Conservation (phyloP, 1,140 invertebrate species). For the Eufriesea mexicana region DNA sequence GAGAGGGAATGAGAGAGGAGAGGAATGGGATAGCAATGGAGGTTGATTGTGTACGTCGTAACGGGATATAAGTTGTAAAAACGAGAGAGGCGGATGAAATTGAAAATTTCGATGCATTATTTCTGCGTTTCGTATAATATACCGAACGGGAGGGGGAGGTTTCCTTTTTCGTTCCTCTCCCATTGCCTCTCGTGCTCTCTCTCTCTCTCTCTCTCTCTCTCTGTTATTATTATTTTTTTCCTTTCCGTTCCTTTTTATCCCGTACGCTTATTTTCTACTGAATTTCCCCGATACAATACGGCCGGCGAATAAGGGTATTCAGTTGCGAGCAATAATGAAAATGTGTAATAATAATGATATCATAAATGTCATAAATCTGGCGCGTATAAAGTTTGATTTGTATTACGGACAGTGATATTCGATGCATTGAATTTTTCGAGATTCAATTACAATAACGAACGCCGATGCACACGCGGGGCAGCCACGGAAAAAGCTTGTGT, state of each 20-base stretch:
- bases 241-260: background rate
- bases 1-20: no score
- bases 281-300: constrained; percentile 11
- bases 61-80: background rate
- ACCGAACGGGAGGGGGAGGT: background rate
- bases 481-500: constrained; percentile 42
- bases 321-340: constrained; percentile 38
- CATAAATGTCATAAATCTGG: constrained; percentile 43
- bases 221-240: background rate
- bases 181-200: background rate
- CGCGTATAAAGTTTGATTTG: constrained; percentile 28
- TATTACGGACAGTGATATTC: constrained; percentile 50
- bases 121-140: background rate
- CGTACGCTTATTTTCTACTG: constrained; percentile 17
- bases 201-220: background rate
- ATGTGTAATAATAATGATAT: constrained; percentile 48
- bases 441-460: constrained; percentile 52
- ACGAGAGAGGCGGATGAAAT: background rate
- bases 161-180: background rate
- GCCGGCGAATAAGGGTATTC: background rate
- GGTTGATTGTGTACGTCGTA: background rate
- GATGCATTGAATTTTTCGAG: constrained; percentile 53
- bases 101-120: constrained; percentile 26
- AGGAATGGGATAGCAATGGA: background rate
- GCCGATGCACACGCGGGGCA: background rate